Evolutionary conservation across 2,888 invertebrate genomes (phyloP), one percentile per base, ranked within the genome.

Genomic region (Xiphydria camelus): DNA sequence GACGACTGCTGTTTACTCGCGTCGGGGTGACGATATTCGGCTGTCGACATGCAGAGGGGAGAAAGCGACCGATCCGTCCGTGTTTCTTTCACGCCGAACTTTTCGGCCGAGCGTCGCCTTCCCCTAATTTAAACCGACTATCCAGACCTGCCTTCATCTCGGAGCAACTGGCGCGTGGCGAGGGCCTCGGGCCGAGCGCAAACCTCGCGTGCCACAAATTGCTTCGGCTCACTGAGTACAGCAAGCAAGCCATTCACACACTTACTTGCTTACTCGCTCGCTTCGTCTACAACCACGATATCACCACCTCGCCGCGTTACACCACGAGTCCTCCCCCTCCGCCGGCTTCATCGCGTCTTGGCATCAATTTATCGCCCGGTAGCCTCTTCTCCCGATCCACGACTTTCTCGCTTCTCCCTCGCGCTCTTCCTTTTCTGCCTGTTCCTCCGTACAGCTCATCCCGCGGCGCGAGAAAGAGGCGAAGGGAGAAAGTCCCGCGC

Each of bases 201-300:
- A 67, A 62, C 58, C 68, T 69, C 68, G 69, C 69, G 69, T 69
- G 69, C 68, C 68, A 61, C 67, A 69, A 69, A 69, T 68, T 68
- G 64, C 68, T 62, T 56, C 41, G 46, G 53, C 61, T 62, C 56
- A 55, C 53, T 49, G 45, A 47, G 49, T 55, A 52, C 26, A 19
- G 46, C 47, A 32, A 55, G 47, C 50, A 52, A 49, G 52, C 59
- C 55, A 56, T 53, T 51, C 61, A 55, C 63, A 61, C 49, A 47
- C 58, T 62, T 63, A 65, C 62, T 62, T 64, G 57, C 59, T 33
- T 33, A 4, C 15, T 33, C 9, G 18, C 33, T 34, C 9, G 19
- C 34, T 34, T 34, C 29, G 6, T 29, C 29, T 29, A 29, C 12
- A 29, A n/a, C 29, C 29, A 29, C 15, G 15, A 15, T 29, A 29